Base-by-base conservation (phyloP, 1,140 invertebrate species). In the Cyrtorhinus lividipennis region DNA sequence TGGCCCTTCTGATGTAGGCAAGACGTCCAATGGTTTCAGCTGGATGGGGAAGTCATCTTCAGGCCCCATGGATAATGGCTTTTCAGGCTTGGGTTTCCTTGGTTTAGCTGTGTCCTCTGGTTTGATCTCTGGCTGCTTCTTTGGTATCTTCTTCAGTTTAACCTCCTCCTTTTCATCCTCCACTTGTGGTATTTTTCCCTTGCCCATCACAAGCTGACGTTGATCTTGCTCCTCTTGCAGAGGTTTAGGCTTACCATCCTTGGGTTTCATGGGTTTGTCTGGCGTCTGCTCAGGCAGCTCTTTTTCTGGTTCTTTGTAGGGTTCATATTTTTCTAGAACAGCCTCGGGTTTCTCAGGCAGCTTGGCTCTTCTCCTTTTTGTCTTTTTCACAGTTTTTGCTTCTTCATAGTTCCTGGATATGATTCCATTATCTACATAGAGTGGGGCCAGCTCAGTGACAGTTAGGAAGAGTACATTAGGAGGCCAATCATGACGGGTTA, bases 321-420 rank as follows among this genome's bases (percentile, higher is more conserved):
- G 68, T 45, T 62, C 61, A 59, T 61, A 65, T 27, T 62, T 62
- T 62, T 65, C 64, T n/a, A 66, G 63, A 59, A 46, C 64, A 1
- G 62, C 20, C 61, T 68, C 62, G 22, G 59, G 59, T 24, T 72
- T 72, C 38, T 77, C 71, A 58, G 78, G 73, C 38, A 78, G 53
- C 65, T 78, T 78, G 0, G 68, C 64, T 46, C 72, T 74, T 26
- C 74, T 75, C 1, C 68, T 65, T 70, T 83, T 85, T 59, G 76
- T 81, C 72, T 81, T 84, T 2, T 78, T 64, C 20, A 83, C 65
- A 72, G 81, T 79, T 45, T 79, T 68, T 1, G 83, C 83, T 74
- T 86, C 84, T 72, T 81, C 78, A 0, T 83, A 73, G 72, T 85
- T 87, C 73, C 85, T 75, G 0, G 83, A 85, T 22, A 87, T 66